Percentiles rank a stretch among this genome's conserved stretches.
phyloP scores from a whole-genome alignment of 2,888 invertebrate species.

The Drosophila tanythrix region DNA sequence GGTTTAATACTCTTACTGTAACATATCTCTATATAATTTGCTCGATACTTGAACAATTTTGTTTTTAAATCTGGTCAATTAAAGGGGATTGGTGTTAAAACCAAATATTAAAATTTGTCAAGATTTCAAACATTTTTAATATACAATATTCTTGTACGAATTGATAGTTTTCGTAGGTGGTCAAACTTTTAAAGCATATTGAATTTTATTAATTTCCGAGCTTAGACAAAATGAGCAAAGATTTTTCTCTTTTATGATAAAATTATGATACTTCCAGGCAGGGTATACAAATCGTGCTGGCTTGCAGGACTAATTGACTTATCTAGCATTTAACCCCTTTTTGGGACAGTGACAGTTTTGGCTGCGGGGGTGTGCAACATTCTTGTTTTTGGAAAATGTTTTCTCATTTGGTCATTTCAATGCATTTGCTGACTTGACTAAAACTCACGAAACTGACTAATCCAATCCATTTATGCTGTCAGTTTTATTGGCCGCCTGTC shows the following conservation, averaged over 20 bases:
- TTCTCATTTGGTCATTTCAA: conserved; percentile 44
- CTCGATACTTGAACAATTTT: not conserved
- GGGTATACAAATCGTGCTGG: conserved; percentile 23
- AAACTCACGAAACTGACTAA: conserved; percentile 80
- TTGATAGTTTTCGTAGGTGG: not conserved
- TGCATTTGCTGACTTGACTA: conserved; percentile 82
- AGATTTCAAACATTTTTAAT: not conserved
- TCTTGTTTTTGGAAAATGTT: conserved; percentile 12
- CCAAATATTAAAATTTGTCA: not conserved
- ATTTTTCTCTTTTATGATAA: not conserved
- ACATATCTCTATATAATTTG: not conserved
- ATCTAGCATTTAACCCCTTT: conserved; percentile 47
- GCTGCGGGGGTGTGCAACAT: conserved; percentile 6
- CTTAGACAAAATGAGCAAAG: not conserved
- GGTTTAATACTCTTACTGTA: conserved; percentile 21
- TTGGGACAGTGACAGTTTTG: conserved; percentile 38
- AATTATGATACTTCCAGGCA: not conserved
- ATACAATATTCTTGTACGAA: not conserved
- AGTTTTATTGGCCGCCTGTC: conserved; percentile 81
- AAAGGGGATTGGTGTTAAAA: not conserved
- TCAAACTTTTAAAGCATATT: not conserved
- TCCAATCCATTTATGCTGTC: conserved; percentile 83
- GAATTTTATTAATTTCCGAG: not conserved
- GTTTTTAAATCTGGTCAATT: not conserved
- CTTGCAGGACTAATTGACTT: conserved; percentile 68